Conservation (phyloP, 2,888 invertebrate species). For the Archaeoteleia sp. region DNA sequence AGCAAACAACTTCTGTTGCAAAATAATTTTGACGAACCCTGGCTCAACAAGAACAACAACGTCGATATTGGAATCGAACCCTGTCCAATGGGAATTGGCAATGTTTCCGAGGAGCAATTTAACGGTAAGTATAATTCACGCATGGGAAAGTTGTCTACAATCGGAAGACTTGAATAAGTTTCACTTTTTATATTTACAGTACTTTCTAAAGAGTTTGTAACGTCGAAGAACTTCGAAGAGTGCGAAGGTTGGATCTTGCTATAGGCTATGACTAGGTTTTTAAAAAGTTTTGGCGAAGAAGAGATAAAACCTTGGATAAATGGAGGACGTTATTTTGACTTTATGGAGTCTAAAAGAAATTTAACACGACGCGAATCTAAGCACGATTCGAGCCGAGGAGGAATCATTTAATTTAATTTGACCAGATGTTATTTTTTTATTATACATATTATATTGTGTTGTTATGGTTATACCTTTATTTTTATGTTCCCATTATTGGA, state of each 20-base stretch:
- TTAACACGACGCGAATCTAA: too few species aligned
- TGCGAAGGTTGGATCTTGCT: slow-evolving; percentile 70
- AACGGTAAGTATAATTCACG: slow-evolving; percentile 61
- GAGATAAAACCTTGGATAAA: too few species aligned
- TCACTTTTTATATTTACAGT: slow-evolving; percentile 65
- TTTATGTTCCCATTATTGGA: too few species aligned
- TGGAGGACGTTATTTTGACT: too few species aligned
- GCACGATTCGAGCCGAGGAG: too few species aligned
- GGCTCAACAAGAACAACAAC: slow-evolving; percentile 41
- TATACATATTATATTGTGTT: too few species aligned
- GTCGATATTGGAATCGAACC: slow-evolving; percentile 49
- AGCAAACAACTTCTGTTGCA: slow-evolving; percentile 61
- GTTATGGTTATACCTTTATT: too few species aligned
- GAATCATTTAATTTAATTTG: too few species aligned
- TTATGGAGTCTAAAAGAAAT: too few species aligned
- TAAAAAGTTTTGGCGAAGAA: slow-evolving; percentile 17
- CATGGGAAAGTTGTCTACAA: too few species aligned
- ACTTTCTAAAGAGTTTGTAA: slow-evolving; percentile 66
- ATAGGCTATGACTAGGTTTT: too few species aligned
- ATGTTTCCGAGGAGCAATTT: slow-evolving; percentile 63
- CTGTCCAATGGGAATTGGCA: slow-evolving; percentile 34
- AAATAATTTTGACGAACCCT: slow-evolving; percentile 27
- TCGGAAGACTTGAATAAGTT: slow-evolving; percentile 5
- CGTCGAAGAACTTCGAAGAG: slow-evolving; percentile 62
- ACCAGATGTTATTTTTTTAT: too few species aligned